These are phyloP conservation scores for Aeoliscus strigatus DNA, from an alignment of 2,797 vertebrate species.

Conservation along the genomic window DNA sequence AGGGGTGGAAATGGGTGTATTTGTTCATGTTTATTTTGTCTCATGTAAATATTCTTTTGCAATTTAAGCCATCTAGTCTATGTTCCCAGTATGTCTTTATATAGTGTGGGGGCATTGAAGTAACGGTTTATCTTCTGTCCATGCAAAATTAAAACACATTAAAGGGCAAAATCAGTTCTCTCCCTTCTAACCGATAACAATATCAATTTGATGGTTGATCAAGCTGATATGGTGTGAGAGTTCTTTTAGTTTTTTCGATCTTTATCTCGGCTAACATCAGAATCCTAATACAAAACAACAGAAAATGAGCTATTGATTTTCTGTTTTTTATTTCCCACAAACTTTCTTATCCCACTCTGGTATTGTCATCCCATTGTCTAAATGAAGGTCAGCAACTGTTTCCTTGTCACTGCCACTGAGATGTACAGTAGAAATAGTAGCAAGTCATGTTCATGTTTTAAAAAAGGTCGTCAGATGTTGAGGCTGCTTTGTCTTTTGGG, in stretches of 20 bases:
- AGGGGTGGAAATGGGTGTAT: too few species aligned
- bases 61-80: too few species aligned
- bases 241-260: constrained; percentile 77
- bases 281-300: constrained; percentile 88
- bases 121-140: too few species aligned
- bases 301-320: constrained; percentile 97
- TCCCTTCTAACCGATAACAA: constrained; percentile 61
- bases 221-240: constrained; percentile 67
- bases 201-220: constrained; percentile 75
- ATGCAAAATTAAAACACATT: too few species aligned
- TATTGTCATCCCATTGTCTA: constrained; percentile 89
- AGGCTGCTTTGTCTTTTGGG: too few species aligned
- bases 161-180: constrained; percentile 40
- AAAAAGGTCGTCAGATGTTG: too few species aligned
- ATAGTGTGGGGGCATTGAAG: too few species aligned
- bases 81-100: too few species aligned
- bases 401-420: constrained; percentile 77
- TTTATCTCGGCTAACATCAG: constrained; percentile 91
- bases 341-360: constrained; percentile 73
- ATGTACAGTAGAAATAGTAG: constrained; percentile 55
- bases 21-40: too few species aligned
- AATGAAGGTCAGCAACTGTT: constrained; percentile 90
- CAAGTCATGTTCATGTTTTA: constrained; percentile 50
- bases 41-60: too few species aligned
- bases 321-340: constrained; percentile 57